Base-by-base conservation (phyloP, 2,888 invertebrate genomes). In the Pterobdella sp. region DNA sequence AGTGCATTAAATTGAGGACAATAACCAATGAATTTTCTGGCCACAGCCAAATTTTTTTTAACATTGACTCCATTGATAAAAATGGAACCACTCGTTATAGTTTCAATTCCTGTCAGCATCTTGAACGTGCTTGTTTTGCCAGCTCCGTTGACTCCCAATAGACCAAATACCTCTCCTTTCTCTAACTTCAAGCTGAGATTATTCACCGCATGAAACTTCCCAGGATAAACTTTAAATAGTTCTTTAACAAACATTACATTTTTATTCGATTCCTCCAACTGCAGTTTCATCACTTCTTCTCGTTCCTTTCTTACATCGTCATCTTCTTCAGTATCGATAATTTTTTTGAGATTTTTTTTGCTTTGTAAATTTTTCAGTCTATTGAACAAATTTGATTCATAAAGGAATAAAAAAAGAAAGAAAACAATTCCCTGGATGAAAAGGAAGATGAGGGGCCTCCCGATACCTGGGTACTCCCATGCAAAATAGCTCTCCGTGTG, bases 121-220 rank as follows among this genome's bases (percentile, higher is more conserved):
- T 82, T 90, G 81, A 93, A 93, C 0, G 92, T 92, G 0, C 85
- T 84, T 0, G 85, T 85, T 77, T 86, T 86, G 2, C 86, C 86
- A 80, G 93, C 84, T 91, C 85, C 85, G 77, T 86, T 85, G 1
- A 84, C 82, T 18, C 86, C 86, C 64, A 92, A 84, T 1, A 93
- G 84, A 0, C 91, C 91, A 78, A 91, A 91, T 82, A 92, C 92
- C 86, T 89, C 91, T 7, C 87, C 87, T 75, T 88, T 86, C 18
- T 22, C 2, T 31, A 68, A 93, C 31, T 89, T 87, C 10, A 88
- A 81, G 80, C 87, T 89, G 4, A 91, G 85, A 78, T 90, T 89
- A 81, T 91, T 89, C 0, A 94, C 93, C 0, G 92, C 93, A 72
- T 89, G 82, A 75, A 90, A 87, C 7, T 66, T 63, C 87, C 88